Conservation (phyloP, 2,797 vertebrate species). For the Onychomys torridus region DNA sequence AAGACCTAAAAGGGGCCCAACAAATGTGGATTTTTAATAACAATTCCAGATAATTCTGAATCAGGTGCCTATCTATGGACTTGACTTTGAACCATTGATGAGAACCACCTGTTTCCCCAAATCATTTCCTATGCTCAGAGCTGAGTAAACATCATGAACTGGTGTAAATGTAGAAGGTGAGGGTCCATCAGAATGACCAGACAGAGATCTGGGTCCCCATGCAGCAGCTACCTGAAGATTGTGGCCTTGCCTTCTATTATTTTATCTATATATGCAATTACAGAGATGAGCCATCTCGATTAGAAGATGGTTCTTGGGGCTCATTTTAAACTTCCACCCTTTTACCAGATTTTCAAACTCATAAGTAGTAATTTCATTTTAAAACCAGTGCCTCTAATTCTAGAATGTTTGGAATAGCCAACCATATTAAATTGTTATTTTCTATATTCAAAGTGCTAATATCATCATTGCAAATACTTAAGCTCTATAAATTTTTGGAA, state of each 20-base stretch:
- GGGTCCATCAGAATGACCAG: background rate
- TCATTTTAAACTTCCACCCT: conserved; percentile 43
- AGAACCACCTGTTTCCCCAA: background rate
- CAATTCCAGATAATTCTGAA: conserved; percentile 14
- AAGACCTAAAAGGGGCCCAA: background rate
- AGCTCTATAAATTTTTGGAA: background rate
- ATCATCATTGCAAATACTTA: conserved; percentile 47
- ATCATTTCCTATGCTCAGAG: background rate
- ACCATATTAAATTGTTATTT: conserved; percentile 29
- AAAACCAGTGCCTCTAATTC: conserved; percentile 46
- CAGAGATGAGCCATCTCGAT: background rate
- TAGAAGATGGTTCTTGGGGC: background rate
- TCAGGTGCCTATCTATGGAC: background rate
- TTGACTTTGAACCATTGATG: background rate
- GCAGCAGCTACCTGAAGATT: background rate
- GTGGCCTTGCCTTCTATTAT: background rate
- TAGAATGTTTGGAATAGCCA: background rate
- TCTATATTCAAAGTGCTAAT: conserved; percentile 30
- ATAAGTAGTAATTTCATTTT: conserved; percentile 36
- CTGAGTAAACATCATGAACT: background rate
- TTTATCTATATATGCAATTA: conserved; percentile 39
- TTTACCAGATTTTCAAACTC: conserved; percentile 13
- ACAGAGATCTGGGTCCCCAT: background rate
- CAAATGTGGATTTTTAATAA: background rate
- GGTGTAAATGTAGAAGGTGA: background rate